Percentiles rank a stretch among this genome's conserved stretches.
Conservation (phyloP, 2,888 invertebrate genomes). For the Amblyjoppa proteus region DNA sequence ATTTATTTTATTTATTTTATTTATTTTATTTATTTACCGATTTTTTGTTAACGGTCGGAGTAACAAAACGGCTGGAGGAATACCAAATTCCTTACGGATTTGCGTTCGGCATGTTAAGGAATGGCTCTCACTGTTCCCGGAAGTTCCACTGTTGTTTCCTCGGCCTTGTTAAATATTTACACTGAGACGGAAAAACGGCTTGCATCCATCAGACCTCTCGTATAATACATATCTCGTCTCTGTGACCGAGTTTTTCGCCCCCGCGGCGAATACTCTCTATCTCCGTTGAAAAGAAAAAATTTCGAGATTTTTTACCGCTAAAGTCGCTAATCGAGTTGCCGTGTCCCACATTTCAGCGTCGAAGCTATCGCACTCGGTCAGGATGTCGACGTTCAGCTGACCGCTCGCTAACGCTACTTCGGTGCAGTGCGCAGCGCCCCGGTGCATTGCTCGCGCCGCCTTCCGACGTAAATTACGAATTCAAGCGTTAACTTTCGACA, state of each 20-base stretch:
- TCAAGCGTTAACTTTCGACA: too few species aligned
- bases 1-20: too few species aligned
- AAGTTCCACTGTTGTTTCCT: constrained; percentile 32
- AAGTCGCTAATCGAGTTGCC: constrained; percentile 19
- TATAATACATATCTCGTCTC: constrained; percentile 29
- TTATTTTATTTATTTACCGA: too few species aligned
- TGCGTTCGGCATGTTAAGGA: constrained; percentile 12
- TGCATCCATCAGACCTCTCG: neutral
- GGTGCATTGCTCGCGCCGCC: constrained; percentile 21
- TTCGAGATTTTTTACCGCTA: constrained; percentile 24
- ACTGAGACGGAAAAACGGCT: neutral
- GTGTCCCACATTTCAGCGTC: constrained; percentile 66
- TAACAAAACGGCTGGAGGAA: neutral
- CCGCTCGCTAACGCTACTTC: constrained; percentile 19
- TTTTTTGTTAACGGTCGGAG: too few species aligned
- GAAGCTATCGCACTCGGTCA: constrained; percentile 73
- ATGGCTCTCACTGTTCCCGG: constrained; percentile 47
- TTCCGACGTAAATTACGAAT: neutral
- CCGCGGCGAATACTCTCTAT: constrained; percentile 37
- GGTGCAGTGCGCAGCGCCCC: constrained; percentile 25
- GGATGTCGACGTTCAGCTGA: constrained; percentile 74
- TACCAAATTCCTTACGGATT: constrained; percentile 1
- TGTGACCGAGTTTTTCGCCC: constrained; percentile 58
- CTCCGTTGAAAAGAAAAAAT: neutral
- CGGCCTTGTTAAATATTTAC: constrained; percentile 5